A percentile compares a stretch with the other conserved stretches of the same genome.
Evolutionary conservation across 2,888 invertebrate species (phyloP).

Genomic region (Cantharis flavilabris): DNA sequence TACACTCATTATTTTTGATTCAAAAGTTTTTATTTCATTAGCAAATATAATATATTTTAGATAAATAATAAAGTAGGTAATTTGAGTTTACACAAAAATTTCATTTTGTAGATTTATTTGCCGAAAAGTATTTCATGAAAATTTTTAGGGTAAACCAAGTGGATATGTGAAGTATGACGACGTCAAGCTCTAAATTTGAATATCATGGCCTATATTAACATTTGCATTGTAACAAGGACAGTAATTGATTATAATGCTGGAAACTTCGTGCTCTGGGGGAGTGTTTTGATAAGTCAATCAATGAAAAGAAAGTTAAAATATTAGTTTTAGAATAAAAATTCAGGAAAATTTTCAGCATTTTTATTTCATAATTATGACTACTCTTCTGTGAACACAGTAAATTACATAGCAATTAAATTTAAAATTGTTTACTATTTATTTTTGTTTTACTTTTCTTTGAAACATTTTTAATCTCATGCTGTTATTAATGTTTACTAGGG

Average conservation of each 20-base stretch:
- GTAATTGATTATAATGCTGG: neutral
- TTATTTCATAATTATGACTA: too few species aligned
- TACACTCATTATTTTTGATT: neutral
- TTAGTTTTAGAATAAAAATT: neutral
- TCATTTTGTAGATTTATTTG: neutral
- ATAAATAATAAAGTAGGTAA: neutral
- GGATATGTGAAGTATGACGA: neutral
- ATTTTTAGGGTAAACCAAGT: neutral
- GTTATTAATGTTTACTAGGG: too few species aligned
- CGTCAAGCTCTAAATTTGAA: neutral
- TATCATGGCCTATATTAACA: neutral
- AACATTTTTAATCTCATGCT: neutral
- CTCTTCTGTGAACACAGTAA: neutral
- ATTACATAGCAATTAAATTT: too few species aligned
- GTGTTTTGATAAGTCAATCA: neutral
- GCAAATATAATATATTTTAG: neutral
- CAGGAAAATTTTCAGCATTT: neutral
- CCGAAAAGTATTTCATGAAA: neutral
- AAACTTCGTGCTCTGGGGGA: neutral
- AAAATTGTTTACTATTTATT: too few species aligned
- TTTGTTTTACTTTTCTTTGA: neutral
- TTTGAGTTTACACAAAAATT: neutral
- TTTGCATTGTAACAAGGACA: neutral
- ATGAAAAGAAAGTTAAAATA: neutral
- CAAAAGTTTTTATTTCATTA: neutral